Evolutionary conservation across 1,140 invertebrate genomes (phyloP), one percentile per base, ranked within the genome.

Genomic region (Bombus breviceps): DNA sequence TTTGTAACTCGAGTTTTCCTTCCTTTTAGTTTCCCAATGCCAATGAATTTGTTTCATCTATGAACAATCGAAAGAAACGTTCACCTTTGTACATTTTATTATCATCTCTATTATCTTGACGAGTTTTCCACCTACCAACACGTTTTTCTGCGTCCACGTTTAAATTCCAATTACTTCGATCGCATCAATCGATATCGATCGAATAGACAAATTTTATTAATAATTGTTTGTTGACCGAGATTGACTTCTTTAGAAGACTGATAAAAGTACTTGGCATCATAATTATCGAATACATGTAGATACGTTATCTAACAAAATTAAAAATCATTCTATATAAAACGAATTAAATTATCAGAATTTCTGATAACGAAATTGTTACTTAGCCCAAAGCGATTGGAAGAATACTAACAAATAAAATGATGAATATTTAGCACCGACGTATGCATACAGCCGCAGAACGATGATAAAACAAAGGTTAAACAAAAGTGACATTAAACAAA

Each of bases 1-100:
- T 62, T 43, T 75, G 81, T 62, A 75, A 37, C 18, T 34, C 59
- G 41, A n/a, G 28, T 39, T 75, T n/a, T 66, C 69, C 39, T 73
- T 39, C 32, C 43, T 47, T 39, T 66, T 57, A 28, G 22, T 69
- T 78, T 78, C 47, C 64, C 18, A 43, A 39, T 15, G 53, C 15
- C 25, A 28, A 62, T 22, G 39, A 71, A 39, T 53, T 53, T 64
- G 34, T 25, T 62, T 64, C 39, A 34, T 25, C 39, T n/a, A 43
- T n/a, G 43, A 72, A 68, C 3, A 28, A 71, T 28, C 34, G 41
- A 34, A 47, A 34, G 13, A 39, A 66, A 78, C 62, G n/a, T 64
- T 34, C 15, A 64, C 28, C 34, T 28, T 57, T 76, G 4, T 18
- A 39, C 28, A 15, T 37, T 39, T 28, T n/a, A 73, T 73, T 72